Evolutionary conservation across 2,797 vertebrate genomes (phyloP), one percentile per base, ranked within the genome.

Genomic region (Telmatherina bonti): DNA sequence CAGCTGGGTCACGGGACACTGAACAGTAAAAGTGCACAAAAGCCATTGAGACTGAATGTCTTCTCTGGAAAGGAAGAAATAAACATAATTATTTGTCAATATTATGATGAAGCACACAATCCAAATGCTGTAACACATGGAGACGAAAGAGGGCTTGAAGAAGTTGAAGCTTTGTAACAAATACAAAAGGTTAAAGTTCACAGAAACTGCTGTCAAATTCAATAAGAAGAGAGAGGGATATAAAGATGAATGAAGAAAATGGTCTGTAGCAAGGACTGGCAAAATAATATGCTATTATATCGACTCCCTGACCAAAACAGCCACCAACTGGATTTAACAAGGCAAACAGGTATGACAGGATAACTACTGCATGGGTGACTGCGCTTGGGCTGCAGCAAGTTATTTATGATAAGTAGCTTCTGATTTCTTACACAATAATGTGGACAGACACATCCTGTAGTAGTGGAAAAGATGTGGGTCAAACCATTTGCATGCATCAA

Each of bases 1-100:
- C 72, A 22, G 24, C n/a, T 0, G 10, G 60, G 82, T 80, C 78
- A 60, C 62, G 36, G 38, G 71, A 80, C 71, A n/a, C 67, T 73
- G 51, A 45, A 66, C 73, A 59, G 62, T 64, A 47, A 43, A 35
- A 55, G 61, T 24, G 36, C 51, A 33, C 56, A 52, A 56, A 45
- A 65, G 49, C 58, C 58, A 31, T 31, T 51, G 62, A 24, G 30
- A 47, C 47, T 20, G 63, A 75, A 54, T 38, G 63, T 47, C 51
- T 38, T 62, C 59, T 49, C 38, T 49, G 26, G 11, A 56, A 49
- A 38, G 41, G 12, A 49, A 18, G 58, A 30, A 54, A 61, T 47
- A 41, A 62, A 49, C 38, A 56, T 7, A 0, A 22, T 29, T 20
- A 11, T 5, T 47, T 10, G 11, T 43, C 56, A 41, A 30, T 18